phyloP scores from a whole-genome alignment of 2,113 vertebrate genomes.

The Turnix velox region DNA sequence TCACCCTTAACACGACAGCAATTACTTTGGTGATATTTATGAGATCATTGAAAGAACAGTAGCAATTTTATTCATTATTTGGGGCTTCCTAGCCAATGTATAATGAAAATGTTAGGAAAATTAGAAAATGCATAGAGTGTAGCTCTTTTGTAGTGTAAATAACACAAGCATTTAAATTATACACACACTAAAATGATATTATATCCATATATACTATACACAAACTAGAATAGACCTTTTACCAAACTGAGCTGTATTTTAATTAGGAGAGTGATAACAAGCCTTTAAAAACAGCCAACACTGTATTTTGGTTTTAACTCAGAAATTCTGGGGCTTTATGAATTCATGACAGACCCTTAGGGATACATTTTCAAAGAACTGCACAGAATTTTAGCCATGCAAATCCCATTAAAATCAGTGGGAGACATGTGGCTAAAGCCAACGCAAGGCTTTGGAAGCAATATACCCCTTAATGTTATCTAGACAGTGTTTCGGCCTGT shows the following conservation, averaged over 20 bases:
- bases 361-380: conserved; percentile 65
- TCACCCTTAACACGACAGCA: conserved; percentile 43
- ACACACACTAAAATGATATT: neutral
- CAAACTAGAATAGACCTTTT: neutral
- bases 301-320: conserved; percentile 56
- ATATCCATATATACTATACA: neutral
- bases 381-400: conserved; percentile 66
- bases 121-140: neutral
- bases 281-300: conserved; percentile 56
- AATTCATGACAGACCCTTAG: conserved; percentile 67
- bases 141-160: conserved; percentile 39
- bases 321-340: conserved; percentile 63
- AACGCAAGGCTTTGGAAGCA: conserved; percentile 59
- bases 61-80: conserved; percentile 42
- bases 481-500: conserved; percentile 42
- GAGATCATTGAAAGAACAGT: conserved; percentile 37
- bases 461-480: conserved; percentile 63
- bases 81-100: conserved; percentile 18
- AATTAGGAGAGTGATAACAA: conserved; percentile 57
- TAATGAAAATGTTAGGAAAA: conserved; percentile 57
- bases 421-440: conserved; percentile 66
- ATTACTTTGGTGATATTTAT: conserved; percentile 30
- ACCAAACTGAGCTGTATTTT: conserved; percentile 10
- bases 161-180: conserved; percentile 40
- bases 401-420: conserved; percentile 72